Conservation (phyloP, 2,797 vertebrate genomes). For the Fundulus diaphanus region DNA sequence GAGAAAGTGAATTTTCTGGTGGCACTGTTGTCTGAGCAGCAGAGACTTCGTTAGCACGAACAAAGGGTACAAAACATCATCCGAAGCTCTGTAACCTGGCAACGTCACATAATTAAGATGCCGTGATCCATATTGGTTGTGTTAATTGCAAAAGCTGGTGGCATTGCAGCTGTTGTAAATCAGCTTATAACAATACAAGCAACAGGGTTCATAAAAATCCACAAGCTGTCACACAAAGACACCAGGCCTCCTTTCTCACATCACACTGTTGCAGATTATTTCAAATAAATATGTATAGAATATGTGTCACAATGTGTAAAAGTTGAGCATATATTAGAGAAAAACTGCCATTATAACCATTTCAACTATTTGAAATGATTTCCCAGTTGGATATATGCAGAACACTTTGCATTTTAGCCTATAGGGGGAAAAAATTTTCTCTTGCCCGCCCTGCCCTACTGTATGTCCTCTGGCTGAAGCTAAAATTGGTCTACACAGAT, state of each 20-base stretch:
- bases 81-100: slow-evolving; percentile 47
- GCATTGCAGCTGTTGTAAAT: slow-evolving; percentile 20
- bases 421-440: not conserved
- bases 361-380: slow-evolving; percentile 42
- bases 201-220: slow-evolving; percentile 7
- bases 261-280: not conserved
- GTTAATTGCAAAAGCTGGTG: slow-evolving; percentile 46
- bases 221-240: slow-evolving; percentile 17
- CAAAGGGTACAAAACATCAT: slow-evolving; percentile 42
- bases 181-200: slow-evolving; percentile 36
- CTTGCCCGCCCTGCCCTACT: not conserved
- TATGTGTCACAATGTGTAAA: slow-evolving; percentile 43
- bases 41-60: slow-evolving; percentile 52
- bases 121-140: slow-evolving; percentile 32
- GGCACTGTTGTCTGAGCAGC: not conserved
- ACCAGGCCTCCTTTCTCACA: slow-evolving; percentile 11
- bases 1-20: not conserved
- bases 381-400: slow-evolving; percentile 45
- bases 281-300: slow-evolving; percentile 11
- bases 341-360: slow-evolving; percentile 61
- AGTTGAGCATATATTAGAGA: slow-evolving; percentile 48
- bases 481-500: slow-evolving; percentile 51
- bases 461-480: slow-evolving; percentile 41
- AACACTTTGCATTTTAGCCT: slow-evolving; percentile 27
- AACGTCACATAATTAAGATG: slow-evolving; percentile 46